Evolutionary conservation across 2,797 vertebrate genomes (phyloP).

Genomic region (Antennarius maculatus): DNA sequence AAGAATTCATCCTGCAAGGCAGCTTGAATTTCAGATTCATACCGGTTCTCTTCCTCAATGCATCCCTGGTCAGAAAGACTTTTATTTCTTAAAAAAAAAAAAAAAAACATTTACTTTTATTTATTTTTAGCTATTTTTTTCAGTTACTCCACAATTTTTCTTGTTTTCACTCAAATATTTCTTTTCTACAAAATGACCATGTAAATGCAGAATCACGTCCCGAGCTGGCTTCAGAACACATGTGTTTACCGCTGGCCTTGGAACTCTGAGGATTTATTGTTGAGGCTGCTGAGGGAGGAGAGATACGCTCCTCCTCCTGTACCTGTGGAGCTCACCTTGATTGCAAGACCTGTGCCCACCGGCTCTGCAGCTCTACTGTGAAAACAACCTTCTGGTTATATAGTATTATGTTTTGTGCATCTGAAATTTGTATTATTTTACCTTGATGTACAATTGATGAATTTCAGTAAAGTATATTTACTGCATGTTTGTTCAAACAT

Average conservation of each 20-base stretch:
- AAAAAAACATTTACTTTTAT: too few species aligned
- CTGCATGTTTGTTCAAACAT: neutral
- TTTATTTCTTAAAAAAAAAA: neutral
- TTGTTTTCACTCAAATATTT: neutral
- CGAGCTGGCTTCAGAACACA: conserved; percentile 91
- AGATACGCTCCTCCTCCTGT: conserved; percentile 84
- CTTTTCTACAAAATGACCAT: neutral
- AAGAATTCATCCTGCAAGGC: conserved; percentile 92
- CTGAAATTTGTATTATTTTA: neutral
- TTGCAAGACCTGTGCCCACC: conserved; percentile 78
- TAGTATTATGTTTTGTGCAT: neutral
- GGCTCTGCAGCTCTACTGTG: conserved; percentile 32
- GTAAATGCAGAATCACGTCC: conserved; percentile 82
- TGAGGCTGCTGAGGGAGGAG: conserved; percentile 88
- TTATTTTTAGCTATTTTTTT: neutral
- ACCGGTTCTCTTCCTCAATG: conserved; percentile 88
- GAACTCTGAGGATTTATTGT: conserved; percentile 86
- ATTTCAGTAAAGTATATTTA: conserved; percentile 24
- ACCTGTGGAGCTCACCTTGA: conserved; percentile 85
- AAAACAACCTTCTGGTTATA: neutral
- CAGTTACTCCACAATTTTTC: neutral
- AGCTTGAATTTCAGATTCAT: conserved; percentile 94
- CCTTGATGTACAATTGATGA: neutral
- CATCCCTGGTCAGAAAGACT: conserved; percentile 83
- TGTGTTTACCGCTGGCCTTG: conserved; percentile 87